Conservation (phyloP, 2,113 vertebrate genomes). For the Microcebus griseorufus region DNA sequence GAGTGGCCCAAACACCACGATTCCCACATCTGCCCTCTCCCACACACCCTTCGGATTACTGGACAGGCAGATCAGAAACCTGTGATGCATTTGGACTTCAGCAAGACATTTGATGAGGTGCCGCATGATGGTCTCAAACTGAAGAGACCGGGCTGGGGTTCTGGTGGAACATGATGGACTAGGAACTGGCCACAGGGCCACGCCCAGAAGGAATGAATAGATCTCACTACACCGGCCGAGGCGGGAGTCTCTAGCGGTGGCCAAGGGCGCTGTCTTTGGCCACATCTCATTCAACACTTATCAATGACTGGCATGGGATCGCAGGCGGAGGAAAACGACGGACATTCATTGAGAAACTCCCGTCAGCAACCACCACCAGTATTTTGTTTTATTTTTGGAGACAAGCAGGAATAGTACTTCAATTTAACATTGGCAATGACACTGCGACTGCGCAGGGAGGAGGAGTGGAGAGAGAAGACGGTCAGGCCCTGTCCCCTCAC, state of each 20-base stretch:
- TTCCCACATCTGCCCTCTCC: not conserved
- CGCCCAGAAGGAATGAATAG: not conserved
- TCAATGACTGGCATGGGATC: not conserved
- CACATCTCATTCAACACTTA: not conserved
- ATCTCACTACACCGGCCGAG: not conserved
- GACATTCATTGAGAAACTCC: not conserved
- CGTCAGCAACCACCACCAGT: not conserved
- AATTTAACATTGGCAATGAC: slow-evolving; percentile 65
- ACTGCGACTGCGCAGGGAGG: slow-evolving; percentile 22
- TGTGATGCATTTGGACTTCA: not conserved
- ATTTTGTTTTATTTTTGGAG: not conserved
- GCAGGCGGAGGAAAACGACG: not conserved
- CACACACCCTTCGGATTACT: not conserved
- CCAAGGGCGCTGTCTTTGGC: not conserved
- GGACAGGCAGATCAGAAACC: not conserved
- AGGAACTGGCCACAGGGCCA: not conserved
- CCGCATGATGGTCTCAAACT: not conserved
- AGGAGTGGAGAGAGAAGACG: slow-evolving; percentile 25
- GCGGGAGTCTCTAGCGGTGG: not conserved
- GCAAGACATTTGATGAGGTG: not conserved
- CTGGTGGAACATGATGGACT: not conserved
- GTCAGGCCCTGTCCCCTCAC: slow-evolving; percentile 4
- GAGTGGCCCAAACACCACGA: fast-evolving
- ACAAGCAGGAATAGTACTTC: slow-evolving; percentile 51
- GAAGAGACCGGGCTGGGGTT: not conserved